Percentiles rank a stretch among this genome's conserved stretches.
phyloP scores from a whole-genome alignment of 1,140 invertebrate genomes.

The Ganaspis sp. region DNA sequence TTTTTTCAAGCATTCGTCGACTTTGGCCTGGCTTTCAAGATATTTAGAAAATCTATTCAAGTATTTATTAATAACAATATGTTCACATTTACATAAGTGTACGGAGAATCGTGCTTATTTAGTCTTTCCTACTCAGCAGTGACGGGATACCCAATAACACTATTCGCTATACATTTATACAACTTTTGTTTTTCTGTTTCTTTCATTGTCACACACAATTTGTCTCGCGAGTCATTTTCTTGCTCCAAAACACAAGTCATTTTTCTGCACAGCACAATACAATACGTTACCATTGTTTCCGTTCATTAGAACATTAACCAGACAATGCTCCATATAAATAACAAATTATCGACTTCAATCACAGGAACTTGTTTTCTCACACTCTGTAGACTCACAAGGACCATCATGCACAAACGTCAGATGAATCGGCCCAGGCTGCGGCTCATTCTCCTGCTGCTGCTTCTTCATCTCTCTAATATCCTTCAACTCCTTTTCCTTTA shows the following conservation, averaged over 20 bases:
- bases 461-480: too few species aligned
- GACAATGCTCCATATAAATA: slow-evolving; percentile 46
- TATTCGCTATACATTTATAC: slow-evolving; percentile 75
- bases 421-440: slow-evolving; percentile 61
- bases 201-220: slow-evolving; percentile 41
- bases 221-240: slow-evolving; percentile 32
- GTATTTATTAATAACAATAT: slow-evolving; percentile 64
- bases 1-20: slow-evolving; percentile 1
- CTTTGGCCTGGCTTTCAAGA: slow-evolving; percentile 43
- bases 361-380: slow-evolving; percentile 44
- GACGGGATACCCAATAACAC: slow-evolving; percentile 61
- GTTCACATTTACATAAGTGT: slow-evolving; percentile 67
- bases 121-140: slow-evolving; percentile 59
- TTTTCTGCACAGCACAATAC: slow-evolving; percentile 6
- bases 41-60: slow-evolving; percentile 56
- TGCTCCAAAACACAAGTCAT: slow-evolving; percentile 1
- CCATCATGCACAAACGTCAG: slow-evolving; percentile 47
- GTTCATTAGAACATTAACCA: slow-evolving; percentile 47
- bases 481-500: not conserved
- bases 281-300: slow-evolving; percentile 51
- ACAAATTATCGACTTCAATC: slow-evolving; percentile 53
- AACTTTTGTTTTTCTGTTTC: slow-evolving; percentile 53
- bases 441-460: slow-evolving; percentile 53
- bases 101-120: slow-evolving; percentile 60
- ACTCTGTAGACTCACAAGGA: slow-evolving; percentile 67